Evolutionary conservation across 2,888 invertebrate genomes (phyloP).

Genomic region (Acrobasis repandana): DNA sequence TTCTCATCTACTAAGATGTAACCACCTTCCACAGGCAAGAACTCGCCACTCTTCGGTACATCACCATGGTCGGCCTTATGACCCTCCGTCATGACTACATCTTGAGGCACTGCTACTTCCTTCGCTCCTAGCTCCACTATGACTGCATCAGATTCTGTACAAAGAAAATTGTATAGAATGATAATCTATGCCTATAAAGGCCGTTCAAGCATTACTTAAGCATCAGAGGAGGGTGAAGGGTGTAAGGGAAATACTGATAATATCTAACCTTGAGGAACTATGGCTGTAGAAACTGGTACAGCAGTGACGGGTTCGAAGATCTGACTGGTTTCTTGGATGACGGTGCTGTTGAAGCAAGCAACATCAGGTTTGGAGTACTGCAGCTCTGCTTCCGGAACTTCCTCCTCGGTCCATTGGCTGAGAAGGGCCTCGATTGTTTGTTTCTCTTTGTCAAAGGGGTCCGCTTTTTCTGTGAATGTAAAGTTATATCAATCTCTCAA

Average conservation of each 20-base stretch:
- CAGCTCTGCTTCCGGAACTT: constrained; percentile 62
- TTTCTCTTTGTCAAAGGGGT: constrained; percentile 68
- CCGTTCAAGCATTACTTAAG: no score
- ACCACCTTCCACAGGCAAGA: constrained; percentile 71
- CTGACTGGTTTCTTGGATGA: constrained; percentile 69
- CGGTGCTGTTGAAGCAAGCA: constrained; percentile 64
- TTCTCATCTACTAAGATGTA: constrained; percentile 65
- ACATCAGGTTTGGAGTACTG: constrained; percentile 47
- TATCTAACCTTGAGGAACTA: constrained; percentile 32
- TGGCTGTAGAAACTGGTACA: constrained; percentile 40
- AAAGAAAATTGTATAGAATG: constrained; percentile 26
- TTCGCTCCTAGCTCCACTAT: constrained; percentile 57
- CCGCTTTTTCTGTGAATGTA: constrained; percentile 60
- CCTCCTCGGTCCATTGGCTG: constrained; percentile 78
- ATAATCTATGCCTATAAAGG: no score
- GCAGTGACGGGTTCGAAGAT: constrained; percentile 69
- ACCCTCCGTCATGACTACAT: constrained; percentile 61
- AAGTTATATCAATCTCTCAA: not conserved
- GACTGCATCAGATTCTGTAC: constrained; percentile 52
- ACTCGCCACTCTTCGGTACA: constrained; percentile 51
- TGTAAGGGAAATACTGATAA: no score
- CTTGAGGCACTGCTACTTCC: constrained; percentile 34
- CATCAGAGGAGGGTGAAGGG: no score
- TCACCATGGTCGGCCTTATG: constrained; percentile 52
- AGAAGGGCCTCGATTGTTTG: constrained; percentile 71